These are phyloP conservation scores for Balaenoptera acutorostrata DNA, from an alignment of 2,113 vertebrate species.

Conservation along the genomic window DNA sequence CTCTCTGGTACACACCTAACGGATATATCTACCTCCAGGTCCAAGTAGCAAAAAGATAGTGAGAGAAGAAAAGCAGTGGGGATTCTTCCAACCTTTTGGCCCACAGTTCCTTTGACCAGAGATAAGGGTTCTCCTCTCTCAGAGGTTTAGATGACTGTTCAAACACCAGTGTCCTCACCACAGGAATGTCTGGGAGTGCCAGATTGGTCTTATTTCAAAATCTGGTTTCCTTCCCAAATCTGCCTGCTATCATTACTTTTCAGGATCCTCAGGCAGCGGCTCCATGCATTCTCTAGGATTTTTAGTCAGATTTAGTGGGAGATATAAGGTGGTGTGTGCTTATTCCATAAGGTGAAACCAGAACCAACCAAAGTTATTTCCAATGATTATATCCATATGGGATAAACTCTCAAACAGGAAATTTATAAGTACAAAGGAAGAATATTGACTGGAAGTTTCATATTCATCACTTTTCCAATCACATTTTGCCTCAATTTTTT, in stretches of 20 bases:
- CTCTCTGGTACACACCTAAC: neutral
- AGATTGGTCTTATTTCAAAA: neutral
- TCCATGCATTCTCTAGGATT: neutral
- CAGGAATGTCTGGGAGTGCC: neutral
- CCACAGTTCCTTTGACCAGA: neutral
- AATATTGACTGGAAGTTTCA: neutral
- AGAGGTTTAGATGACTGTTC: neutral
- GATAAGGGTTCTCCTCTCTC: neutral
- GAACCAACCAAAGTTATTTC: neutral
- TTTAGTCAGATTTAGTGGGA: neutral
- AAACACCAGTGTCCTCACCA: neutral
- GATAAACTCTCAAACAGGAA: neutral
- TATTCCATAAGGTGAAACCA: neutral
- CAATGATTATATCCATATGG: neutral
- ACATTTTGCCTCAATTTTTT: constrained; percentile 36
- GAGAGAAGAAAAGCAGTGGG: neutral
- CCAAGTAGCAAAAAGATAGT: neutral
- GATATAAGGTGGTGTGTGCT: neutral
- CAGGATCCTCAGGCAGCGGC: neutral
- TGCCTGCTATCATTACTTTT: neutral
- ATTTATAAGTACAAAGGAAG: neutral
- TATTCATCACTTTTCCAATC: neutral
- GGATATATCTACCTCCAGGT: neutral
- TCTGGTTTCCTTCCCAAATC: neutral
- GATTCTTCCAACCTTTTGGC: neutral